phyloP scores from a whole-genome alignment of 1,140 invertebrate genomes.

The Ips typographus region DNA sequence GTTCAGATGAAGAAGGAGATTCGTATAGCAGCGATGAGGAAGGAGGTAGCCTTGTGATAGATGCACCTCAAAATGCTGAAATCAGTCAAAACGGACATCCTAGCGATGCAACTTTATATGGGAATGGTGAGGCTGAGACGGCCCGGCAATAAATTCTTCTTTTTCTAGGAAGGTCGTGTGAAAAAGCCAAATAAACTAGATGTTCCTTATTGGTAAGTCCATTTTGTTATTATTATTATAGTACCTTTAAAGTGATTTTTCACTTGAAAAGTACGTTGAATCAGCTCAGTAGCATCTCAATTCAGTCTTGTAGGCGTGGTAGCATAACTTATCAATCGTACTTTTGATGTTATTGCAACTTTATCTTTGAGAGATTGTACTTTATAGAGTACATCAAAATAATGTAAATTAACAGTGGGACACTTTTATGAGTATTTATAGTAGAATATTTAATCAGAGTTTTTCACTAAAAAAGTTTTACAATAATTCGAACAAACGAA shows the following conservation, averaged over 20 bases:
- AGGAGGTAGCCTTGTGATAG: conserved; percentile 49
- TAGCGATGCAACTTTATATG: conserved; percentile 35
- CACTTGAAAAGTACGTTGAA: not conserved
- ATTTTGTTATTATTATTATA: conserved; percentile 16
- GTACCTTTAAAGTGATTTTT: conserved; percentile 5
- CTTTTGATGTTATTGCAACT: no score
- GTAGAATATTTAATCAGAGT: no score
- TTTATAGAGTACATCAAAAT: no score
- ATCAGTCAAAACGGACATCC: conserved; percentile 46
- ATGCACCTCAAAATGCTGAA: conserved; percentile 41
- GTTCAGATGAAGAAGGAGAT: conserved; percentile 52
- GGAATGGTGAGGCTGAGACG: conserved; percentile 39
- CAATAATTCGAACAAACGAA: no score
- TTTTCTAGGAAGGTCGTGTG: not conserved
- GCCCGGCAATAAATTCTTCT: conserved; percentile 3
- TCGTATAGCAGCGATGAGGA: conserved; percentile 52
- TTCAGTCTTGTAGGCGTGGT: no score
- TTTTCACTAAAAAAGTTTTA: no score
- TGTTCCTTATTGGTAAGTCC: conserved; percentile 35
- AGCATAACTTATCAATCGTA: no score
- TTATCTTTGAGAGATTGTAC: no score
- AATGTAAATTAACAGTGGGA: no score
- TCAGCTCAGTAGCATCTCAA: no score
- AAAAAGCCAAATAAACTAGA: conserved; percentile 30
- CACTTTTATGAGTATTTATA: no score